Evolutionary conservation across 1,140 invertebrate species (phyloP).

Genomic region (Meteorus sp.): DNA sequence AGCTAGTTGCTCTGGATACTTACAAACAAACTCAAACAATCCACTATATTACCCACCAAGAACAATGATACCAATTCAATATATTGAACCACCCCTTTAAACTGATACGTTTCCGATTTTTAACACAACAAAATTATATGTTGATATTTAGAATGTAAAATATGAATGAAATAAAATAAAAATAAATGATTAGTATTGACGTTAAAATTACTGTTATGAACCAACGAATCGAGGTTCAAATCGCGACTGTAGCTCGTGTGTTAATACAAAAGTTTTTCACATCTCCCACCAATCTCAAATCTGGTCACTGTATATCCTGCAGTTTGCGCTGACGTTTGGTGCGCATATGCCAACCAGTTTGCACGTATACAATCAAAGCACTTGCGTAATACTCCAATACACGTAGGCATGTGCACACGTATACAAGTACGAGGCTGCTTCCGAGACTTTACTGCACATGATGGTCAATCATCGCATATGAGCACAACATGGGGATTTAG

Average conservation of each 20-base stretch:
- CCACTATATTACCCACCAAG: no score
- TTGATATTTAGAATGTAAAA: no score
- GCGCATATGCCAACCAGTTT: constrained; percentile 31
- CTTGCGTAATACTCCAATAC: constrained; percentile 12
- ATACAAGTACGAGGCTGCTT: background rate
- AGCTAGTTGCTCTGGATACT: background rate
- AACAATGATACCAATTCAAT: no score
- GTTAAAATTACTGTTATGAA: background rate
- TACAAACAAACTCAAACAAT: background rate
- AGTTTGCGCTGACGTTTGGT: constrained; percentile 22
- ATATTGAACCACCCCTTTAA: no score
- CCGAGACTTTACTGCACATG: background rate
- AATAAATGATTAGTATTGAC: background rate
- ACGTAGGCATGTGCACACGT: background rate
- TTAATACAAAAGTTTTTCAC: constrained; percentile 21
- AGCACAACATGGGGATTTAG: background rate
- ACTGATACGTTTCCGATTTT: no score
- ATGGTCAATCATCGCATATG: background rate
- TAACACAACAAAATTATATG: no score
- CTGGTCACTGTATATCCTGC: constrained; percentile 1
- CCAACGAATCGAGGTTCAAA: background rate
- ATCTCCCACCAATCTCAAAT: background rate
- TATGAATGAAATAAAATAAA: background rate
- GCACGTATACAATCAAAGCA: background rate
- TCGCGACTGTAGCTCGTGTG: background rate